A percentile compares a stretch with the other conserved stretches of the same genome.
These are phyloP conservation scores for Otis tarda DNA, from an alignment of 2,113 vertebrate species.

Conservation along the genomic window DNA sequence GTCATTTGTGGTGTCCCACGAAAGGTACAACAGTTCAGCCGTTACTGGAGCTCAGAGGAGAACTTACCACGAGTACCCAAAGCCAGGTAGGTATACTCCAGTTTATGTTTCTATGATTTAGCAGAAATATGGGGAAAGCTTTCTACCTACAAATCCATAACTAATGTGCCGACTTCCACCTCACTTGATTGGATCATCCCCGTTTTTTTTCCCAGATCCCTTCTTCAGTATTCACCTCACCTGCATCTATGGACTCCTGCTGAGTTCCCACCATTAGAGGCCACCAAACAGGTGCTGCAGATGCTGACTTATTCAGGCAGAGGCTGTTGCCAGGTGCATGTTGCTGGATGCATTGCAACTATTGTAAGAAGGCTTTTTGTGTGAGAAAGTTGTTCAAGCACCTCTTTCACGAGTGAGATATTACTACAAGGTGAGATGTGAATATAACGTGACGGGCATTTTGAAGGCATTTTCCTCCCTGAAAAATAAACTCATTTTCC, in stretches of 20 bases:
- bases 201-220: not conserved
- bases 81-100: not conserved
- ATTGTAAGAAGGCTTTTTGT: not conserved
- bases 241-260: not conserved
- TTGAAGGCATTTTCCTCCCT: not conserved
- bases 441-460: not conserved
- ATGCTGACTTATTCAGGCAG: not conserved
- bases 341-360: not conserved
- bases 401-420: not conserved
- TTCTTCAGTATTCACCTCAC: not conserved
- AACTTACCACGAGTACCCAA: not conserved
- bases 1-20: not conserved
- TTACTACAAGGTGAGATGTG: not conserved
- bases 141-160: not conserved
- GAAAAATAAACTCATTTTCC: not conserved
- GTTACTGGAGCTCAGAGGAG: not conserved
- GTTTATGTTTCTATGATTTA: not conserved
- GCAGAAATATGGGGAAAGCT: not conserved
- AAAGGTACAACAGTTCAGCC: not conserved
- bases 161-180: not conserved
- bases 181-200: not conserved
- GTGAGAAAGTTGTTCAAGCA: not conserved
- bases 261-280: not conserved
- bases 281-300: not conserved
- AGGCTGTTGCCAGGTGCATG: not conserved